A percentile compares a stretch with the other conserved stretches of the same genome.
phyloP scores from a whole-genome alignment of 2,113 vertebrate species.

The Lampris incognitus region DNA sequence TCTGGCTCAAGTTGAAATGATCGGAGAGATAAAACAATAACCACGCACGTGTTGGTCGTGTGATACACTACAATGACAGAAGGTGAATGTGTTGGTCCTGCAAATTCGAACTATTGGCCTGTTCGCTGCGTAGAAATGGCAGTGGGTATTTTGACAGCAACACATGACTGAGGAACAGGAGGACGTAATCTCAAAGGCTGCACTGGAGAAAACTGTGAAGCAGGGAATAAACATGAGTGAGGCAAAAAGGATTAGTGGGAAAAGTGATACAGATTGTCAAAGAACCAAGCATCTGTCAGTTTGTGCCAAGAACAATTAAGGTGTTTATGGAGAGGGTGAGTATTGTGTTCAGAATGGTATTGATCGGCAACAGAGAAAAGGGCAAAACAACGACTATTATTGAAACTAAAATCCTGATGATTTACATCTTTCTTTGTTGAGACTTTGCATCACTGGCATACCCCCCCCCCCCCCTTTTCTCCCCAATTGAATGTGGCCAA shows the following conservation, averaged over 20 bases:
- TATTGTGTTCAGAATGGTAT: constrained; percentile 2
- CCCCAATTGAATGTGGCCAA: too few species aligned
- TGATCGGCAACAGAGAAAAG: not conserved
- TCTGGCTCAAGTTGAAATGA: constrained; percentile 42
- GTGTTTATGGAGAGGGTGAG: not conserved
- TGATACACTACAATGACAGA: not conserved
- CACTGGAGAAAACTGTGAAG: constrained; percentile 2
- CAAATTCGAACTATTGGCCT: not conserved
- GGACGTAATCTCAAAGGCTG: constrained; percentile 5
- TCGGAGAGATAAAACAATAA: constrained; percentile 21
- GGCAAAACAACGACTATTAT: not conserved
- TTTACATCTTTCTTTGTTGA: too few species aligned
- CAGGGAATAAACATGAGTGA: constrained; percentile 19
- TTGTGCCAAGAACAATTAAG: not conserved
- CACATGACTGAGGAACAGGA: not conserved
- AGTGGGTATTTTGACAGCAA: not conserved
- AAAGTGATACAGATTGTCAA: constrained; percentile 5
- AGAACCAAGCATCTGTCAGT: constrained; percentile 13
- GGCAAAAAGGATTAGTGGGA: constrained; percentile 2
- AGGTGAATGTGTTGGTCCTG: not conserved
- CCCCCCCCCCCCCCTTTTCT: too few species aligned
- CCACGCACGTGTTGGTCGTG: constrained; percentile 10
- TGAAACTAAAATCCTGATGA: too few species aligned
- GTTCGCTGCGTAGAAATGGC: not conserved
- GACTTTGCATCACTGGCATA: too few species aligned